Evolutionary conservation across 2,113 vertebrate species (phyloP).

Genomic region (human): DNA sequence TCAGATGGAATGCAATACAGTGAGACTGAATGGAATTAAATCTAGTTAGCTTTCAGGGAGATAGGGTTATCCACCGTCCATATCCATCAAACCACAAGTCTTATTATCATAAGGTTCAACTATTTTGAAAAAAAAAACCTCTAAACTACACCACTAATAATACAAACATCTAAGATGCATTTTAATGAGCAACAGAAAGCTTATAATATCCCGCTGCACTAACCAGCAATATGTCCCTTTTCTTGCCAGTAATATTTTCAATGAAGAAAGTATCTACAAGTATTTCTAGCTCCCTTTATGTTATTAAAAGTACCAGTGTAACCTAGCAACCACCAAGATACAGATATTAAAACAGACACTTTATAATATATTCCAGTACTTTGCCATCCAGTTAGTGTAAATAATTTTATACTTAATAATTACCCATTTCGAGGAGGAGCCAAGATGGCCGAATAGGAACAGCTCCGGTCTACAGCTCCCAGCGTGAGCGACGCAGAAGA

Average conservation of each 20-base stretch:
- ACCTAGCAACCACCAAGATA: constrained; percentile 81
- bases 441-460: too few relatives aligned
- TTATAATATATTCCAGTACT: constrained; percentile 67
- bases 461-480: too few relatives aligned
- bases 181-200: constrained; percentile 13
- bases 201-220: neutral
- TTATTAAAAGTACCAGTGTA: constrained; percentile 82
- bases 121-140: constrained; percentile 25
- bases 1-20: neutral
- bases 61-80: neutral
- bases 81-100: neutral
- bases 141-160: constrained; percentile 1
- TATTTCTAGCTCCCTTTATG: constrained; percentile 77
- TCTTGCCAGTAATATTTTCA: constrained; percentile 67
- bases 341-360: constrained; percentile 61
- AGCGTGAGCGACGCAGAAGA: too few relatives aligned
- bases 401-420: too few relatives aligned
- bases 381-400: constrained; percentile 76
- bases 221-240: constrained; percentile 46
- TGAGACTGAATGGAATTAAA: neutral
- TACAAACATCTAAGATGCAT: constrained; percentile 22
- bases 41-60: fast-evolving
- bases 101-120: neutral
- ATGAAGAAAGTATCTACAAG: constrained; percentile 73
- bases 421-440: neutral